Conservation (phyloP, 2,888 invertebrate genomes). For the Diarsia brunnea region DNA sequence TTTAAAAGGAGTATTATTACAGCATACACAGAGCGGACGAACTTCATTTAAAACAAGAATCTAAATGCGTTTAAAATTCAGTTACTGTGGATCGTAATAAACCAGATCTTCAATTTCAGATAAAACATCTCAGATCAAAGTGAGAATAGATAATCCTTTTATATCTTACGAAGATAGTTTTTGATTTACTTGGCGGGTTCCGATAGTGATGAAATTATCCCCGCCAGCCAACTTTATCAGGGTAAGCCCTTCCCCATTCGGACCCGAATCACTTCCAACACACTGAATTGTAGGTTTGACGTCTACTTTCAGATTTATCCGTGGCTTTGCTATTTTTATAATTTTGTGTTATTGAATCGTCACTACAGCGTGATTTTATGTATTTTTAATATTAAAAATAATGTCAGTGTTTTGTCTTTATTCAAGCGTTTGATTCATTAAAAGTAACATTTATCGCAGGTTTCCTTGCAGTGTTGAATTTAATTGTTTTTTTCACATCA, state of each 20-base stretch:
- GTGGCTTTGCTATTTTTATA: neutral
- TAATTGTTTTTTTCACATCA: too few relatives aligned
- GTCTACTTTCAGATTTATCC: slow-evolving; percentile 28
- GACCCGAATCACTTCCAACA: slow-evolving; percentile 56
- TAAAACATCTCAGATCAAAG: slow-evolving; percentile 40
- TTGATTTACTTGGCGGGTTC: slow-evolving; percentile 55
- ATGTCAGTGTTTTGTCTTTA: neutral
- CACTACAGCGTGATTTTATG: neutral
- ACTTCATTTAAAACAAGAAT: slow-evolving; percentile 30
- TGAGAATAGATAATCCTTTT: slow-evolving; percentile 45
- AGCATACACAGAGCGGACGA: neutral
- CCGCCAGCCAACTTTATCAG: slow-evolving; percentile 49
- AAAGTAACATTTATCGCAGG: neutral
- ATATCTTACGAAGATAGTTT: slow-evolving; percentile 57
- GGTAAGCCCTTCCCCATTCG: slow-evolving; percentile 38
- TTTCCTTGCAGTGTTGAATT: neutral
- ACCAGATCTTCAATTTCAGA: slow-evolving; percentile 58
- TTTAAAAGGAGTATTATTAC: too few relatives aligned
- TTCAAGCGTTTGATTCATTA: neutral
- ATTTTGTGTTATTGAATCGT: neutral
- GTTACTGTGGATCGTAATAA: slow-evolving; percentile 37
- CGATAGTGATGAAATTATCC: slow-evolving; percentile 57
- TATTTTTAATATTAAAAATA: neutral
- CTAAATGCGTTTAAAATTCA: slow-evolving; percentile 23
- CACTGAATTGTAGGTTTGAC: slow-evolving; percentile 45